phyloP scores from a whole-genome alignment of 2,113 vertebrate species.

The Anguilla japonica region DNA sequence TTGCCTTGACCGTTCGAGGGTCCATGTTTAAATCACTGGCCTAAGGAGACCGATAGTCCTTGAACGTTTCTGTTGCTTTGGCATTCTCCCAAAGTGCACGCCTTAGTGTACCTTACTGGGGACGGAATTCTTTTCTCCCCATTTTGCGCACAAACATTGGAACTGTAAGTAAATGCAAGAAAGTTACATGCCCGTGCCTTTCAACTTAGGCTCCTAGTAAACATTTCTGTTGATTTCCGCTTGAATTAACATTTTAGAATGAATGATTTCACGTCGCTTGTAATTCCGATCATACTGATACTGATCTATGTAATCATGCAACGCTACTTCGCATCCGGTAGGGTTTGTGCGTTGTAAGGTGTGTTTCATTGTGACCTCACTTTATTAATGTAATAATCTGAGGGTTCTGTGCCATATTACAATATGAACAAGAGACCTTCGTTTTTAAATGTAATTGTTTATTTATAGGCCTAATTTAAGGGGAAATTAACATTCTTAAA shows the following conservation, averaged over 20 bases:
- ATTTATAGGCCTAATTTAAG: neutral
- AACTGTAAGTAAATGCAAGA: no score
- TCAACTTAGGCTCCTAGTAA: neutral
- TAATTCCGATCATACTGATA: no score
- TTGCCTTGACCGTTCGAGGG: neutral
- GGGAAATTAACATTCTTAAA: no score
- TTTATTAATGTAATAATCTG: neutral
- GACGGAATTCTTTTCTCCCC: constrained; percentile 16
- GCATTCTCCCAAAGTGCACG: constrained; percentile 46
- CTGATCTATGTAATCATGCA: no score
- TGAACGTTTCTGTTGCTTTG: constrained; percentile 40
- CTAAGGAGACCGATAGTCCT: neutral
- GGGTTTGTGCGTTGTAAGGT: no score
- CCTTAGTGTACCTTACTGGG: constrained; percentile 36
- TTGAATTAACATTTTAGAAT: no score
- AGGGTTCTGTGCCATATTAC: neutral
- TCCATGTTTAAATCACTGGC: neutral
- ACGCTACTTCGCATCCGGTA: no score
- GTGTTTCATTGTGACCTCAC: neutral
- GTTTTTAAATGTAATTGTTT: neutral
- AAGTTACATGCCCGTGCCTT: neutral
- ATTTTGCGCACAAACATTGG: constrained; percentile 7
- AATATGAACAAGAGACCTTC: neutral
- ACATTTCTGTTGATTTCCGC: no score
- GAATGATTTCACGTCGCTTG: no score